Percentiles rank a stretch among this genome's conserved stretches.
Evolutionary conservation across 1,140 invertebrate species (phyloP).

Genomic region (Eulimnadia texana): DNA sequence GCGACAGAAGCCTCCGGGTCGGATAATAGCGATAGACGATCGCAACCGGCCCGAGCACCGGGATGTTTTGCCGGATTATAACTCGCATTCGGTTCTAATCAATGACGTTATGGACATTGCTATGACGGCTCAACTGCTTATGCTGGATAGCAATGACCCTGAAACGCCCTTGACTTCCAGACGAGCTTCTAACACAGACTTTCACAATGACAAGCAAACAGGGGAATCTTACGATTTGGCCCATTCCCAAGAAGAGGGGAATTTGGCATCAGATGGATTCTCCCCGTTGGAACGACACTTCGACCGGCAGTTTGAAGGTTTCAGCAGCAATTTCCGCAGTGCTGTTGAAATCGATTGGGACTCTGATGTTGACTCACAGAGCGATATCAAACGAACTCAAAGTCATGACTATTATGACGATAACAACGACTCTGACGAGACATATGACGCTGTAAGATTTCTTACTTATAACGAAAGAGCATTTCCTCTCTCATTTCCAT

Average conservation of each 20-base stretch:
- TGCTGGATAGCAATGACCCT: neutral
- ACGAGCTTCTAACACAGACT: neutral
- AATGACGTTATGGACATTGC: constrained; percentile 15
- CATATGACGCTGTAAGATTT: neutral
- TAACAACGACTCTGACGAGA: neutral
- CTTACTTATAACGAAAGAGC: too few species aligned
- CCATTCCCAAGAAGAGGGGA: neutral
- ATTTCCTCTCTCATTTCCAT: too few species aligned
- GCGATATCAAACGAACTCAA: too few species aligned
- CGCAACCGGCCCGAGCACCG: neutral
- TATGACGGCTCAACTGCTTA: constrained; percentile 13
- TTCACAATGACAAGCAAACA: too few species aligned
- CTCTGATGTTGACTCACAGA: neutral
- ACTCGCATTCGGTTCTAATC: neutral
- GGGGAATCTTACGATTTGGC: neutral
- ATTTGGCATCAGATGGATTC: neutral
- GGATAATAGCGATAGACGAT: neutral
- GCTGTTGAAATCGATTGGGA: neutral
- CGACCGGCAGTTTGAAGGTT: neutral
- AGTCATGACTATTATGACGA: constrained; percentile 4
- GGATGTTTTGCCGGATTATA: neutral
- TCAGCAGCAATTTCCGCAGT: neutral
- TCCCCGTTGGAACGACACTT: constrained; percentile 3
- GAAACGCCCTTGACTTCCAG: neutral
- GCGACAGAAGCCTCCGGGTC: neutral